phyloP scores from a whole-genome alignment of 2,888 invertebrate species.

The Chalcosyrphus nemorum region DNA sequence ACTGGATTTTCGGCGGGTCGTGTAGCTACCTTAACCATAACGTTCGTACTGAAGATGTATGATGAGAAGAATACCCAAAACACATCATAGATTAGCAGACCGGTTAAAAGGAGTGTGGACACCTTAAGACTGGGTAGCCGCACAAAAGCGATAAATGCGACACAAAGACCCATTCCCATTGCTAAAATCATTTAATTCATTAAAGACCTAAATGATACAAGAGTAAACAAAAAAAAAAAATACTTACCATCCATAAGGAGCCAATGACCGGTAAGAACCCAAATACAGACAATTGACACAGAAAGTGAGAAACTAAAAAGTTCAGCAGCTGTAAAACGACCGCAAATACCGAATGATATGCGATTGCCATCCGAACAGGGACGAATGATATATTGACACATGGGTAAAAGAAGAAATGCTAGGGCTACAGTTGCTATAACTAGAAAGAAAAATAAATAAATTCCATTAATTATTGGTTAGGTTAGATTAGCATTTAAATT shows the following conservation, averaged over 20 bases:
- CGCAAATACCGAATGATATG: slow-evolving; percentile 95
- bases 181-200: slow-evolving; percentile 84
- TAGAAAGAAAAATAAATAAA: slow-evolving; percentile 80
- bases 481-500: too few relatives aligned
- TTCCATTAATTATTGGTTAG: background rate
- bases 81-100: slow-evolving; percentile 96
- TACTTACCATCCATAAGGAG: slow-evolving; percentile 95
- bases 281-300: slow-evolving; percentile 96
- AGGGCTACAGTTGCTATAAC: slow-evolving; percentile 98
- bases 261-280: slow-evolving; percentile 99
- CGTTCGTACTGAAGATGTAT: slow-evolving; percentile 98
- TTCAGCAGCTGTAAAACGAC: slow-evolving; percentile 97
- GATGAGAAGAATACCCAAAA: slow-evolving; percentile 99
- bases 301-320: slow-evolving; percentile 95
- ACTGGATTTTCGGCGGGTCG: slow-evolving; percentile 96
- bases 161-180: slow-evolving; percentile 99
- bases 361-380: slow-evolving; percentile 92
- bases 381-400: slow-evolving; percentile 97
- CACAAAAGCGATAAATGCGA: slow-evolving; percentile 98
- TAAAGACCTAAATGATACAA: background rate
- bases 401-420: slow-evolving; percentile 96
- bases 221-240: background rate
- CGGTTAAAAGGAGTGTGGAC: slow-evolving; percentile 96
- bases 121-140: slow-evolving; percentile 97
- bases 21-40: slow-evolving; percentile 97